Evolutionary conservation across 2,888 invertebrate species (phyloP).

Genomic region (Luperina testacea): DNA sequence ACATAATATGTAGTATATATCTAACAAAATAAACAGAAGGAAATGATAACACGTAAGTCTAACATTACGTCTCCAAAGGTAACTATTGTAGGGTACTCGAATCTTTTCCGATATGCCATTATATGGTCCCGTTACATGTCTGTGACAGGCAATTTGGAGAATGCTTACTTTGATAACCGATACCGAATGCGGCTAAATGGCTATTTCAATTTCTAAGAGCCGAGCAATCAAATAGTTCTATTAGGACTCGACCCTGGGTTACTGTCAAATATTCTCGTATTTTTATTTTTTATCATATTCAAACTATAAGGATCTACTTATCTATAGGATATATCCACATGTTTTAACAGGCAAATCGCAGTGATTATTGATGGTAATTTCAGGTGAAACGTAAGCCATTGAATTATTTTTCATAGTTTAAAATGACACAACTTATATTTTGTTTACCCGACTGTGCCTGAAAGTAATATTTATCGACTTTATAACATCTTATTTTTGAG

Average conservation of each 20-base stretch:
- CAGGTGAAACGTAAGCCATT: not conserved
- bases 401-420: not conserved
- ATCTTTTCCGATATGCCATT: slow-evolving; percentile 28
- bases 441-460: not conserved
- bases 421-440: not conserved
- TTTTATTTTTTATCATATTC: not conserved
- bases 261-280: not conserved
- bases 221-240: slow-evolving; percentile 35
- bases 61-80: slow-evolving; percentile 8
- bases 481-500: no score
- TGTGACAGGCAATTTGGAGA: slow-evolving; percentile 55
- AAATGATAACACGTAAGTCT: slow-evolving; percentile 1
- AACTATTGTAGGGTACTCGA: slow-evolving; percentile 32
- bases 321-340: no score
- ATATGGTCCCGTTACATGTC: slow-evolving; percentile 30
- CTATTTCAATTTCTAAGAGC: slow-evolving; percentile 51
- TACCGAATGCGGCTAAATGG: slow-evolving; percentile 38
- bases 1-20: no score
- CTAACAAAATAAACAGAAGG: not conserved
- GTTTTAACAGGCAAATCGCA: not conserved
- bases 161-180: slow-evolving; percentile 56
- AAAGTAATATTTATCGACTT: not conserved
- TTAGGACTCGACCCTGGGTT: slow-evolving; percentile 1
- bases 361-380: not conserved
- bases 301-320: not conserved